Conservation (phyloP, 2,797 vertebrate species). For the Enteromius argenteus region DNA sequence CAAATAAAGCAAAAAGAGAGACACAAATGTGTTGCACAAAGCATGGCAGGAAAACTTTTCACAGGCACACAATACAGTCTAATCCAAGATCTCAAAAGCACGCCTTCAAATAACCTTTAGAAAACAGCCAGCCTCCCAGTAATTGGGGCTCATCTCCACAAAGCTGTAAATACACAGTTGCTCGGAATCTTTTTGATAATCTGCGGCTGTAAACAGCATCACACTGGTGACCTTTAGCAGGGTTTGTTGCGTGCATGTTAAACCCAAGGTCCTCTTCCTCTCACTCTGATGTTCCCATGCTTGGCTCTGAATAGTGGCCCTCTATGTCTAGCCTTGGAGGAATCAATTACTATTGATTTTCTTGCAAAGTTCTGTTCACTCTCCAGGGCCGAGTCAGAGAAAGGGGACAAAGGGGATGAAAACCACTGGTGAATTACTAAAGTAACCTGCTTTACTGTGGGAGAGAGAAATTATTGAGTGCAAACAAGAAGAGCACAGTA, state of each 20-base stretch:
- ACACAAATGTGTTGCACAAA: not conserved
- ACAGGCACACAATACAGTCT: not conserved
- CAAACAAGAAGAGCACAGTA: conserved; percentile 57
- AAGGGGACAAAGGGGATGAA: conserved; percentile 79
- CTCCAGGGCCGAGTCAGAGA: conserved; percentile 73
- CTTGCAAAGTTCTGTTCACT: conserved; percentile 69
- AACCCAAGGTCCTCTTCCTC: conserved; percentile 64
- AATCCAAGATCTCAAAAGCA: conserved; percentile 12
- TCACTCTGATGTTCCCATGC: conserved; percentile 56
- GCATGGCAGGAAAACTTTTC: not conserved
- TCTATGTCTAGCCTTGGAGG: conserved; percentile 69
- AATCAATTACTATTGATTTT: conserved; percentile 82
- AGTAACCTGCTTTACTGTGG: conserved; percentile 70
- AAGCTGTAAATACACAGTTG: conserved; percentile 55
- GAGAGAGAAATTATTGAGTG: conserved; percentile 64
- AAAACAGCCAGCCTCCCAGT: conserved; percentile 1
- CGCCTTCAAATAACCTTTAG: conserved; percentile 18
- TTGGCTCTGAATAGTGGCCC: conserved; percentile 73
- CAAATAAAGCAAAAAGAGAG: conserved; percentile 2
- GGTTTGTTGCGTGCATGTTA: conserved; percentile 71
- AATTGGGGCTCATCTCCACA: conserved; percentile 39
- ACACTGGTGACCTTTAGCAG: conserved; percentile 77
- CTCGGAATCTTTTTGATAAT: conserved; percentile 65
- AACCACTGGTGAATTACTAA: conserved; percentile 75
- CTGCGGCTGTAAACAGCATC: conserved; percentile 70